A percentile compares a stretch with the other conserved stretches of the same genome.
Evolutionary conservation across 2,113 vertebrate species (phyloP).

Genomic region (Barnardius zonarius): DNA sequence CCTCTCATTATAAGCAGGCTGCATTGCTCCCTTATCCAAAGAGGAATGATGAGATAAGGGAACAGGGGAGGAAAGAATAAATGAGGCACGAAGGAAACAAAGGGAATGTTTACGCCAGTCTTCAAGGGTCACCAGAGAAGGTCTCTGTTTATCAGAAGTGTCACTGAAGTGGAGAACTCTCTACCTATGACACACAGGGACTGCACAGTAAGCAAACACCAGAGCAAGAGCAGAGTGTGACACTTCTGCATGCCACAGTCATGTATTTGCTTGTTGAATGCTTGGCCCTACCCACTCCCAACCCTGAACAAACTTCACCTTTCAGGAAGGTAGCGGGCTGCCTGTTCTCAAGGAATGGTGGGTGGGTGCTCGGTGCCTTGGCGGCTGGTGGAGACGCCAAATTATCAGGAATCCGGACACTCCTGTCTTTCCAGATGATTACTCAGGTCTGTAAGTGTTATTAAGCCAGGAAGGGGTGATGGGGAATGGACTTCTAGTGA

Average conservation of each 20-base stretch:
- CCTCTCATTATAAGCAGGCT: not conserved
- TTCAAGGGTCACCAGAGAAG: conserved; percentile 8
- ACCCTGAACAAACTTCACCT: not conserved
- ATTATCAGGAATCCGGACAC: conserved; percentile 4
- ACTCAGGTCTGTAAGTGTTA: not conserved
- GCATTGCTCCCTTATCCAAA: conserved; percentile 48
- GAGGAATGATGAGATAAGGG: conserved; percentile 23
- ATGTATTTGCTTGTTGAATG: not conserved
- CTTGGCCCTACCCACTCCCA: not conserved
- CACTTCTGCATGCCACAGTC: not conserved
- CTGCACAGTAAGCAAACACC: not conserved
- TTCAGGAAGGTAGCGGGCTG: not conserved
- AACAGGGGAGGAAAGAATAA: not conserved
- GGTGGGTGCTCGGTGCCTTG: not conserved
- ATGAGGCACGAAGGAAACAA: not conserved
- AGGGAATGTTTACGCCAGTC: not conserved
- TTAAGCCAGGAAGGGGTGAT: not conserved
- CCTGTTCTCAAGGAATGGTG: not conserved
- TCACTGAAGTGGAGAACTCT: not conserved
- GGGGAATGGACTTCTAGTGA: not conserved
- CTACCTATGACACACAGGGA: accelerated
- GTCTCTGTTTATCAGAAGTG: not conserved
- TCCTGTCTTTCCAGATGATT: conserved; percentile 6
- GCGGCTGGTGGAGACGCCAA: not conserved
- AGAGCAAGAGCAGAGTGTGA: not conserved